Evolutionary conservation across 2,797 vertebrate genomes (phyloP).

Genomic region (Anguilla megastoma): DNA sequence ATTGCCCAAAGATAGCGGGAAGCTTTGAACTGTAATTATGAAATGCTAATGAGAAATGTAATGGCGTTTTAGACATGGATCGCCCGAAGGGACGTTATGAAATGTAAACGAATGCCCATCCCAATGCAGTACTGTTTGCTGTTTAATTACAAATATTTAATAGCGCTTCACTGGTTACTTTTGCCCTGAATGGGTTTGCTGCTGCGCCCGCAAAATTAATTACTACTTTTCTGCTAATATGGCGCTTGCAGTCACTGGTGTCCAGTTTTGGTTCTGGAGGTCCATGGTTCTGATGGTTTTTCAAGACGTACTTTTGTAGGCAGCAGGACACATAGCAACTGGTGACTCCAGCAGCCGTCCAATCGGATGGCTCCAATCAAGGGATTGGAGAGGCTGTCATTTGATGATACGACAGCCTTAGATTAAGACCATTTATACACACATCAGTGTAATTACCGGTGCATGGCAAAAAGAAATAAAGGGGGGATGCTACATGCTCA

Average conservation of each 20-base stretch:
- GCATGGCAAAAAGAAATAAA: neutral
- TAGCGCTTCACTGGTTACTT: neutral
- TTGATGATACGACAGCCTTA: neutral
- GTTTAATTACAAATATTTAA: slow-evolving; percentile 29
- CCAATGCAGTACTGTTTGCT: slow-evolving; percentile 11
- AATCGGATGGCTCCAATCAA: neutral
- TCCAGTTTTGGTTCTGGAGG: neutral
- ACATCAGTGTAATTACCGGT: neutral
- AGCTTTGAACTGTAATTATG: slow-evolving; percentile 25
- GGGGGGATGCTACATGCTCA: neutral
- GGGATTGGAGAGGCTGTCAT: neutral
- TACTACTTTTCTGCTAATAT: neutral
- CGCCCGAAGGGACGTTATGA: slow-evolving; percentile 4
- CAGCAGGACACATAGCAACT: too few relatives aligned
- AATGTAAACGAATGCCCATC: slow-evolving; percentile 12
- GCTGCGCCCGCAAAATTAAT: too few relatives aligned
- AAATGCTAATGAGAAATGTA: slow-evolving; percentile 25
- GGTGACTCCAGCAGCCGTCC: neutral
- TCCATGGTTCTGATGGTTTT: neutral
- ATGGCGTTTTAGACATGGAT: slow-evolving; percentile 20
- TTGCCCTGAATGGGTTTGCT: neutral
- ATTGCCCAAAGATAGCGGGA: slow-evolving; percentile 16
- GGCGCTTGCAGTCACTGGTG: neutral
- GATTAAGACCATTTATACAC: neutral
- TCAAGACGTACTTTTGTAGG: too few relatives aligned